Evolutionary conservation across 1,140 invertebrate species (phyloP).

Genomic region (Stenopsyche tienmushanensis): DNA sequence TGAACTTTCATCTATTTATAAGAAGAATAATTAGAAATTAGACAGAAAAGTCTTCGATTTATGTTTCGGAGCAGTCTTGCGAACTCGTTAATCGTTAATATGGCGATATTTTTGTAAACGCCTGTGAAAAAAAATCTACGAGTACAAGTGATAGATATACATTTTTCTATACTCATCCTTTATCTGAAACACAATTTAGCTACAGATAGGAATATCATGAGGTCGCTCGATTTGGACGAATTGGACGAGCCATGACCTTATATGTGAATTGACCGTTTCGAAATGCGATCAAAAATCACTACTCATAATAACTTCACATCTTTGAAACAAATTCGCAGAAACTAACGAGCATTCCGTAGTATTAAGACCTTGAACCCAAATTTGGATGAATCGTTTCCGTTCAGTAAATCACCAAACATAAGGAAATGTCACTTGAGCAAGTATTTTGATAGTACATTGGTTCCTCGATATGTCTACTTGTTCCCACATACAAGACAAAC

Average conservation of each 20-base stretch:
- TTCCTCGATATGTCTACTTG: too few relatives aligned
- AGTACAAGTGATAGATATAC: background rate
- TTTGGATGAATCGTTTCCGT: background rate
- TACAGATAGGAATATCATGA: background rate
- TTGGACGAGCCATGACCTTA: background rate
- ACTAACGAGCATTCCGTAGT: background rate
- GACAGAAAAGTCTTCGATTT: too few relatives aligned
- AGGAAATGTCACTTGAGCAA: background rate
- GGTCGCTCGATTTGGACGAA: background rate
- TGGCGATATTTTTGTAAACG: background rate
- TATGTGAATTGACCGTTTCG: background rate
- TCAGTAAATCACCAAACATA: background rate
- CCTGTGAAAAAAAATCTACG: background rate
- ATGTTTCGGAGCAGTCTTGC: too few relatives aligned
- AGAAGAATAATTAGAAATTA: too few relatives aligned
- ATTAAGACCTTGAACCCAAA: background rate
- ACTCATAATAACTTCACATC: background rate
- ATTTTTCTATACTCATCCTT: background rate
- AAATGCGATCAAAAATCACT: background rate
- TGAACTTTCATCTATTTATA: too few relatives aligned
- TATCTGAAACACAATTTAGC: background rate
- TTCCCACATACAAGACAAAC: too few relatives aligned
- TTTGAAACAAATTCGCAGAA: background rate
- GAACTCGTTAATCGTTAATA: too few relatives aligned
- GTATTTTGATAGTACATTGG: too few relatives aligned